Percentiles rank a stretch among this genome's conserved stretches.
phyloP scores from a whole-genome alignment of 2,888 invertebrate genomes.

The Chaetoderma sp. region DNA sequence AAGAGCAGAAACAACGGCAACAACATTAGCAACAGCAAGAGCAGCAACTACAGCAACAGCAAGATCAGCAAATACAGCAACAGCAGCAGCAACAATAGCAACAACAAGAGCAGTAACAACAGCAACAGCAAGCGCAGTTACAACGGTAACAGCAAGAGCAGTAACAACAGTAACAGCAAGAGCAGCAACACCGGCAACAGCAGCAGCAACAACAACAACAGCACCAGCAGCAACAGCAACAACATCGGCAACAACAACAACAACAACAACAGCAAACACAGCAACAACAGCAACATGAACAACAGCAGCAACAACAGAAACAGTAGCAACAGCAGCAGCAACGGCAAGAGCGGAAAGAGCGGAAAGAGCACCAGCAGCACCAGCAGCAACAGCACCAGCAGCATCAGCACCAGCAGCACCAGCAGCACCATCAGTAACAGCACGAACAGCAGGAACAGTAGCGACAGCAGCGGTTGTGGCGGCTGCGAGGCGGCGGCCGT shows the following conservation, averaged over 20 bases:
- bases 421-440: conserved; percentile 1
- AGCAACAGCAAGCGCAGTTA: neutral
- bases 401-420: neutral
- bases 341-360: neutral
- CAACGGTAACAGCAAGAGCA: neutral
- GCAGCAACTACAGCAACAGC: neutral
- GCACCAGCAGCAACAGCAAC: neutral
- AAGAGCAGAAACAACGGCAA: neutral
- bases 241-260: neutral
- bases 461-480: neutral
- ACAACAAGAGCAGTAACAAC: neutral
- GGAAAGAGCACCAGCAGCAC: neutral
- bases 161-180: neutral
- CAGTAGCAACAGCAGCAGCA: neutral
- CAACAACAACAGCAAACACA: conserved; percentile 1
- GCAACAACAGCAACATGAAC: conserved; percentile 1
- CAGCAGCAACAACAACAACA: neutral
- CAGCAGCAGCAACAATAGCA: neutral
- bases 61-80: neutral
- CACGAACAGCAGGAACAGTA: neutral
- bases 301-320: neutral
- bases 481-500: neutral
- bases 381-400: neutral
- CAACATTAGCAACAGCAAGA: neutral
- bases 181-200: neutral